Percentiles rank a stretch among this genome's conserved stretches.
These are phyloP conservation scores for Heterocephalus glaber DNA, from an alignment of 2,113 vertebrate genomes.

Conservation along the genomic window DNA sequence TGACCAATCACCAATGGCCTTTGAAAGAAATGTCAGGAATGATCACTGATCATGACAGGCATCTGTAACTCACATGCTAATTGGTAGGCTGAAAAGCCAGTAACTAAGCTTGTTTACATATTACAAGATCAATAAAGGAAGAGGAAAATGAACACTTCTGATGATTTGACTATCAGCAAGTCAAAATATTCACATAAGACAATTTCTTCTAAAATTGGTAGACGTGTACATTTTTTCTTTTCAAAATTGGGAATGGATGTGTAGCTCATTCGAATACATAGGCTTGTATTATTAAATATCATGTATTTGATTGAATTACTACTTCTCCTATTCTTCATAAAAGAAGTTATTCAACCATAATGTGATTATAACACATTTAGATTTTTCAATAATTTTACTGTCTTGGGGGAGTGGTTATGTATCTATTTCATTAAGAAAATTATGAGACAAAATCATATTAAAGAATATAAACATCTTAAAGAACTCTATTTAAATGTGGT, in stretches of 20 bases:
- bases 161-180: background rate
- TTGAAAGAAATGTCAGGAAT: background rate
- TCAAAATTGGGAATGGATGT: background rate
- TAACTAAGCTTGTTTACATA: background rate
- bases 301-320: background rate
- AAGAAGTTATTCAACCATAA: background rate
- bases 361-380: background rate
- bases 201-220: background rate
- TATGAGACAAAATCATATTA: background rate
- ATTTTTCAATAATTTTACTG: background rate
- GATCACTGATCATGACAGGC: background rate
- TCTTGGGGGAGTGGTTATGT: background rate
- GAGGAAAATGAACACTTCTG: background rate
- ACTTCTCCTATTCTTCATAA: background rate
- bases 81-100: background rate
- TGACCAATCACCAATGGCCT: background rate
- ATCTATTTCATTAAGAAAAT: background rate
- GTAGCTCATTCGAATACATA: background rate
- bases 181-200: background rate
- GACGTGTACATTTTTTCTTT: background rate
- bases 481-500: background rate
- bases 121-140: background rate
- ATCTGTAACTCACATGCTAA: background rate
- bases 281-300: background rate
- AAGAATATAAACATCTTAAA: background rate